phyloP scores from a whole-genome alignment of 2,888 invertebrate genomes.

The Stenurella melanura region DNA sequence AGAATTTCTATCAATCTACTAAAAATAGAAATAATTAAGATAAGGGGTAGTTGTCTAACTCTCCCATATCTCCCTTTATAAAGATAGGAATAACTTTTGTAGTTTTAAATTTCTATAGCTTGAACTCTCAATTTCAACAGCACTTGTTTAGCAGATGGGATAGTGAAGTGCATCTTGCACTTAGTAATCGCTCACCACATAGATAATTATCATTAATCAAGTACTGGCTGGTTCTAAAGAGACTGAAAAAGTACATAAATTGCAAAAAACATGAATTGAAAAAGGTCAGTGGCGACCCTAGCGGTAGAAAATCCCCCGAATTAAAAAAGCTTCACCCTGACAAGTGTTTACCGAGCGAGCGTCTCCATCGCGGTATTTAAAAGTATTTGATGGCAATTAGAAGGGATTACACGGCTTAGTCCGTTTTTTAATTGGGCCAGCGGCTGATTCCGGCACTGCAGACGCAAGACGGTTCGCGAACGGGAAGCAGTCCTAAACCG shows the following conservation, averaged over 20 bases:
- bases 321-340: not conserved
- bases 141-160: too few relatives aligned
- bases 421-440: not conserved
- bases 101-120: too few relatives aligned
- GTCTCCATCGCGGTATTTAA: not conserved
- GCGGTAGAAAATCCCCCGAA: not conserved
- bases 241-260: not conserved
- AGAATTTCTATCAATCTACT: too few relatives aligned
- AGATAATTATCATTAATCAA: not conserved
- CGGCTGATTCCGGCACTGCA: not conserved
- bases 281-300: not conserved
- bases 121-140: too few relatives aligned
- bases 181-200: not conserved
- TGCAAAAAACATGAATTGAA: too few relatives aligned
- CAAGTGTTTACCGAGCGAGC: not conserved
- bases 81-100: too few relatives aligned
- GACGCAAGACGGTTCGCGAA: not conserved
- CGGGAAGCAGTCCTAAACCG: not conserved
- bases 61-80: too few relatives aligned
- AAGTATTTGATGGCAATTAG: conserved; percentile 7
- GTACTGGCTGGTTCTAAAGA: not conserved
- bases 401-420: not conserved
- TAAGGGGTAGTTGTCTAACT: too few relatives aligned
- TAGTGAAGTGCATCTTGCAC: too few relatives aligned
- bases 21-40: too few relatives aligned